Conservation (phyloP, 2,888 invertebrate species). For the Ariolimax columbianus region DNA sequence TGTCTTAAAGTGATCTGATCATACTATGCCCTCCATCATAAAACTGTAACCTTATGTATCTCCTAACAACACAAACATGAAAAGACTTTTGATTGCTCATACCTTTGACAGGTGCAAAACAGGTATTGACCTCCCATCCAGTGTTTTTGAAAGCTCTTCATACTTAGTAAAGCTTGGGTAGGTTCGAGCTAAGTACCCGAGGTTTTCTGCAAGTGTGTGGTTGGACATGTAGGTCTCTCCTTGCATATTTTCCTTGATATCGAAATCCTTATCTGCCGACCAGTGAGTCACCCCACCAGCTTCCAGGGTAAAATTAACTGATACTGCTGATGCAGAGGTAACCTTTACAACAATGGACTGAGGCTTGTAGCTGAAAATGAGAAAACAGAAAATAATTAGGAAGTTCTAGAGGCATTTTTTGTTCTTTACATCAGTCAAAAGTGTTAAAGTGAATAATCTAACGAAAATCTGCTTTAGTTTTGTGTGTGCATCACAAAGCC, state of each 20-base stretch:
- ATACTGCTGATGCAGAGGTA: slow-evolving; percentile 81
- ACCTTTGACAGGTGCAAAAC: slow-evolving; percentile 64
- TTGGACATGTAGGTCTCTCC: slow-evolving; percentile 84
- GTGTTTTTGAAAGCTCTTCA: slow-evolving; percentile 12
- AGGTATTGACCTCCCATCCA: slow-evolving; percentile 58
- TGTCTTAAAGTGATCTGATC: no score
- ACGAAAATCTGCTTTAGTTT: no score
- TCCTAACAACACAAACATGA: no score
- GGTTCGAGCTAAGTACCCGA: slow-evolving; percentile 56
- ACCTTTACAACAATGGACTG: slow-evolving; percentile 84
- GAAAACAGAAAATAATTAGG: not conserved
- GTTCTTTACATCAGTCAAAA: no score
- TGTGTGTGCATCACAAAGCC: no score
- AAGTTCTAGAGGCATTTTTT: no score
- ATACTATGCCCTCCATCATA: no score
- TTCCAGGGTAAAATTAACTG: slow-evolving; percentile 88
- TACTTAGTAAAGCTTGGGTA: slow-evolving; percentile 49
- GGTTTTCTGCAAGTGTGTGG: slow-evolving; percentile 82
- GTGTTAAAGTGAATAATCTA: no score
- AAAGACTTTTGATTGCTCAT: no score
- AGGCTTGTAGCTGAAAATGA: slow-evolving; percentile 72
- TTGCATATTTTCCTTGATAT: slow-evolving; percentile 78
- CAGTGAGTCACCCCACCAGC: slow-evolving; percentile 83
- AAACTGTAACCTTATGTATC: no score
- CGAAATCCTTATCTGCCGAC: slow-evolving; percentile 80